Conservation (phyloP, 2,888 invertebrate genomes). For the Biston betularia region DNA sequence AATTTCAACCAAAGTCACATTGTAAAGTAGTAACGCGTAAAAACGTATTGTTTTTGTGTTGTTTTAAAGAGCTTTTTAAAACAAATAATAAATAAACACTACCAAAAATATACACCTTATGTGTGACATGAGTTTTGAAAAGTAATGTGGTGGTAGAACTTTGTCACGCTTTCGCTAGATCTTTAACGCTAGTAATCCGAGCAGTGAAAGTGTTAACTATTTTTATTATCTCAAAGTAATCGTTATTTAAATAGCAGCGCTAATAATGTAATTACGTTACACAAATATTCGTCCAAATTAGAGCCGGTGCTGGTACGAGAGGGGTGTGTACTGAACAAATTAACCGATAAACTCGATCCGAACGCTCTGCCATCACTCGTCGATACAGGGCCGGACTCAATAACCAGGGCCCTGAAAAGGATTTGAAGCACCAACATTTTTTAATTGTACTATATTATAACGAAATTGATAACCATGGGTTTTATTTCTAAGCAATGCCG, state of each 20-base stretch:
- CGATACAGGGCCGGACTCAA: conserved; percentile 3
- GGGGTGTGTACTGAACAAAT: conserved; percentile 28
- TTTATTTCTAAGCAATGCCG: background rate
- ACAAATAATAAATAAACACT: too few species aligned
- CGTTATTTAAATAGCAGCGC: conserved; percentile 35
- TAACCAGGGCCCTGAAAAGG: background rate
- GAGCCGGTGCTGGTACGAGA: conserved; percentile 10
- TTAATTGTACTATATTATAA: too few species aligned
- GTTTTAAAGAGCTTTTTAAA: too few species aligned
- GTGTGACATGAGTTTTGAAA: too few species aligned
- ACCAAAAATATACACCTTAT: too few species aligned
- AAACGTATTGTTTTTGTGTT: too few species aligned
- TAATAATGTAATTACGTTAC: conserved; percentile 37
- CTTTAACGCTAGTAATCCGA: background rate
- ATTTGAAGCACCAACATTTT: background rate
- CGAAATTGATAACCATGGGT: too few species aligned
- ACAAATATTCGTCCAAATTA: conserved; percentile 38
- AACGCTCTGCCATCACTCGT: conserved; percentile 8
- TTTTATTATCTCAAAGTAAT: conserved; percentile 14
- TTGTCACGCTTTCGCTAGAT: too few species aligned
- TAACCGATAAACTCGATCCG: conserved; percentile 27
- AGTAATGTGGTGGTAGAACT: too few species aligned
- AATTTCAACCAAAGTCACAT: too few species aligned
- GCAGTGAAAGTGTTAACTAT: conserved; percentile 4
- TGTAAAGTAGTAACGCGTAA: too few species aligned